These are phyloP conservation scores for Magallana ariakensis DNA, from an alignment of 1,140 invertebrate genomes.

Conservation along the genomic window DNA sequence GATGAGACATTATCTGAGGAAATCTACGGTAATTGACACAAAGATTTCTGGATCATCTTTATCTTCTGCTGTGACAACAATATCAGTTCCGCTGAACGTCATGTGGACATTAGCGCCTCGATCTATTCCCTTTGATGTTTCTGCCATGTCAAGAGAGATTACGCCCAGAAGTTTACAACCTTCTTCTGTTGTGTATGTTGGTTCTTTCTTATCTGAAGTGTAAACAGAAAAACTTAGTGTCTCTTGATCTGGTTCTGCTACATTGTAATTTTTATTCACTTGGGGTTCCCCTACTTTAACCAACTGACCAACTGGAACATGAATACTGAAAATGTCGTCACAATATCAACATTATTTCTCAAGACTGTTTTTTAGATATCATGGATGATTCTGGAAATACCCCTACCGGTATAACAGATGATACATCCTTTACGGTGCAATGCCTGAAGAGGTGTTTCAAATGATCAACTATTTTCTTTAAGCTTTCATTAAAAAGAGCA, in stretches of 20 bases:
- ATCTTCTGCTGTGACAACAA: conserved; percentile 24
- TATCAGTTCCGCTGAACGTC: conserved; percentile 24
- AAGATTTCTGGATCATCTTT: not conserved
- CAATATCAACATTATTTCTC: not conserved
- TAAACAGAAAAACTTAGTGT: not conserved
- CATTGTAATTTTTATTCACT: not conserved
- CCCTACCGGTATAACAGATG: conserved; percentile 42
- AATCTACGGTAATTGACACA: not conserved
- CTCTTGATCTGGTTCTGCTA: not conserved
- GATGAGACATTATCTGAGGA: too few relatives aligned
- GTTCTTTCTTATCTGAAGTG: not conserved
- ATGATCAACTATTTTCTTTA: not conserved
- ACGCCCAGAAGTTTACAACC: not conserved
- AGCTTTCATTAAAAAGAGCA: conserved; percentile 35
- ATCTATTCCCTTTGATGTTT: not conserved
- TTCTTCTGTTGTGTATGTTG: conserved; percentile 1
- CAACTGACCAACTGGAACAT: conserved; percentile 14
- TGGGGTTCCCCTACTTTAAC: conserved; percentile 11
- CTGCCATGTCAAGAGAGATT: not conserved
- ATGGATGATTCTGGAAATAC: conserved; percentile 40
- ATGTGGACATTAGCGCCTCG: conserved; percentile 18
- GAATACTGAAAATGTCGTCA: conserved; percentile 25
- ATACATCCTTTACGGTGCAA: not conserved
- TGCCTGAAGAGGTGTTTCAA: not conserved
- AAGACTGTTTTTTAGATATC: not conserved